These are phyloP conservation scores for Hermodice carunculata DNA, from an alignment of 2,888 invertebrate species.

Conservation along the genomic window DNA sequence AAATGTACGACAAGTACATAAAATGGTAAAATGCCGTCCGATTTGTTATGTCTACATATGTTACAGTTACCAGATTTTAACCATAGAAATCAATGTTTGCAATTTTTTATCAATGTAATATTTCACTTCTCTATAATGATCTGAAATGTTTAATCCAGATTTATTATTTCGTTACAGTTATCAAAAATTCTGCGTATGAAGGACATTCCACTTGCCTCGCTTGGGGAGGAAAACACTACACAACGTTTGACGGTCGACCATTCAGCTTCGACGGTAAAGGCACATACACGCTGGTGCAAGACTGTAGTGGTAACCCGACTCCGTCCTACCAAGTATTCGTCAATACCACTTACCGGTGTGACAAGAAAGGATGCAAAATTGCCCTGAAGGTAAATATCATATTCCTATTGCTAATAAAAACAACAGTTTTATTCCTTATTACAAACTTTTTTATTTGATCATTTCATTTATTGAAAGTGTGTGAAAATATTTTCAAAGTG, in stretches of 20 bases:
- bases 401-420: too few species aligned
- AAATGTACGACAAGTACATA: too few species aligned
- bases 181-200: conserved; percentile 13
- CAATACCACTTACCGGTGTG: conserved; percentile 38
- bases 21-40: neutral
- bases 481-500: too few species aligned
- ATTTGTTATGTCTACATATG: neutral
- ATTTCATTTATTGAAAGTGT: too few species aligned
- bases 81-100: neutral
- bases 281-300: conserved; percentile 40
- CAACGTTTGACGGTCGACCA: conserved; percentile 35
- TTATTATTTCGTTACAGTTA: too few species aligned
- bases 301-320: conserved; percentile 28
- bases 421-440: too few species aligned
- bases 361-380: conserved; percentile 17
- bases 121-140: too few species aligned
- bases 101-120: neutral
- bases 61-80: neutral
- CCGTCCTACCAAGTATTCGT: conserved; percentile 33
- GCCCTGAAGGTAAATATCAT: conserved; percentile 37
- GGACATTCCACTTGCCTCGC: conserved; percentile 27
- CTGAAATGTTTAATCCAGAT: too few species aligned
- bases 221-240: conserved; percentile 29
- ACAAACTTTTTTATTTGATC: too few species aligned
- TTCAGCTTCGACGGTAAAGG: conserved; percentile 31